Conservation (phyloP, 2,797 vertebrate species). For the Poecilia wingei region DNA sequence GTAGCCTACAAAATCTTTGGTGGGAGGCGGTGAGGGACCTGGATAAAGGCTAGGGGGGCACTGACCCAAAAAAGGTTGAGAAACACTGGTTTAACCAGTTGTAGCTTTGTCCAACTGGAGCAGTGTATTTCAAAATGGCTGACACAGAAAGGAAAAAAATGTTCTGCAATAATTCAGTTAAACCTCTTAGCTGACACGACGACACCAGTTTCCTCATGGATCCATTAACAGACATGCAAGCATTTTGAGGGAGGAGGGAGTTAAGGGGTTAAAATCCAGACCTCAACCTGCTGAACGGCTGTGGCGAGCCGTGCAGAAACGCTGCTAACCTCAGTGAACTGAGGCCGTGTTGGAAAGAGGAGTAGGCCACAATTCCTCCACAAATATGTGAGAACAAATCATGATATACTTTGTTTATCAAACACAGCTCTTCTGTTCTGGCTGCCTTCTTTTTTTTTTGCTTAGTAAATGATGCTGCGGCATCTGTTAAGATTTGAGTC, state of each 20-base stretch:
- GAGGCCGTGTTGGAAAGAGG: background rate
- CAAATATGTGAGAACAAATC: background rate
- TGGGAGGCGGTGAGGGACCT: too few species aligned
- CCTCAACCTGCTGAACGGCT: background rate
- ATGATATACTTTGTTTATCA: background rate
- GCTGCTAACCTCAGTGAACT: background rate
- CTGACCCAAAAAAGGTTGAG: too few species aligned
- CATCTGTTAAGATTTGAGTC: background rate
- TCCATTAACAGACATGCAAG: too few species aligned
- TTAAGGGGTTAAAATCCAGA: background rate
- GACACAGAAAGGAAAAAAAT: background rate
- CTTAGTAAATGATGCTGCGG: background rate
- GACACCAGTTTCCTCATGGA: too few species aligned
- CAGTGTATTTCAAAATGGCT: background rate
- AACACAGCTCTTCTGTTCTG: background rate
- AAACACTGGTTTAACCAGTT: too few species aligned
- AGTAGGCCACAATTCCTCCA: background rate
- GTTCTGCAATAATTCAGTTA: too few species aligned
- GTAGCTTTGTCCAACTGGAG: too few species aligned
- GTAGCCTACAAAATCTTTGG: too few species aligned
- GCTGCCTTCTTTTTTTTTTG: too few species aligned
- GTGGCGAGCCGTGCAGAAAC: background rate
- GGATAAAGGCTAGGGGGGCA: too few species aligned
- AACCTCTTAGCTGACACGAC: too few species aligned
- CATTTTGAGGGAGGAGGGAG: too few species aligned